Evolutionary conservation across 2,113 vertebrate genomes (phyloP), one percentile per base, ranked within the genome.

Genomic region (Halichoerus grypus): DNA sequence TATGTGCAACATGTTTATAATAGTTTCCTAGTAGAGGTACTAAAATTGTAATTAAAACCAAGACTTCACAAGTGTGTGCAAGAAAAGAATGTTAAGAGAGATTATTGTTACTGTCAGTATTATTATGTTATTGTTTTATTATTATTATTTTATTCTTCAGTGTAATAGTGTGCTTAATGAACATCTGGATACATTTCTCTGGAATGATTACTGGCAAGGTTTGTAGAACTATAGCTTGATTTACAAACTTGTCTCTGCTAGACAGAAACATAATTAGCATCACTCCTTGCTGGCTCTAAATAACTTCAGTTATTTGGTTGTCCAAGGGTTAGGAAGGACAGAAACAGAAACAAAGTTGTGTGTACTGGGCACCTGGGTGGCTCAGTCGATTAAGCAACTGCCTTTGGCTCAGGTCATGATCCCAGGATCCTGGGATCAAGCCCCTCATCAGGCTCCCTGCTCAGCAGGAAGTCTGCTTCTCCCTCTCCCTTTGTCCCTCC

Each of bases 21-120:
- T 13, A 51, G 11, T 2, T 71, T 72, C 26, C 21, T 71, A n/a
- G 19, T 53, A 36, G 63, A 93, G 18, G 15, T 67, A 15, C 3
- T 72, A 61, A 97, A 74, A 57, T 69, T 59, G 82, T 53, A 71
- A 92, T 46, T 92, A 92, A 80, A 88, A 61, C 8, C 12, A 86
- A 92, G 39, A 33, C 13, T 77, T 36, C 46, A 10, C 57, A 3
- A 59, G 21, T n/a, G 1, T 28, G 24, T 72, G 2, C 9, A 76
- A 59, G 24, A 36, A 39, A 59, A 84, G 4, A 55, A 59, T 67
- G 3, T 49, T 36, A 39, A 31, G 11, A 81, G 1, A 49, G 51
- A 19, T 51, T 59, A 61, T 31, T 67, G 3, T 61, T 82, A 33
- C 14, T 57, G 2, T 51, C 61, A 55, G 22, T 33, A 51, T 65